Percentiles rank a stretch among this genome's conserved stretches.
Evolutionary conservation across 2,888 invertebrate genomes (phyloP).

Genomic region (Dasysyrphus albostriatus): DNA sequence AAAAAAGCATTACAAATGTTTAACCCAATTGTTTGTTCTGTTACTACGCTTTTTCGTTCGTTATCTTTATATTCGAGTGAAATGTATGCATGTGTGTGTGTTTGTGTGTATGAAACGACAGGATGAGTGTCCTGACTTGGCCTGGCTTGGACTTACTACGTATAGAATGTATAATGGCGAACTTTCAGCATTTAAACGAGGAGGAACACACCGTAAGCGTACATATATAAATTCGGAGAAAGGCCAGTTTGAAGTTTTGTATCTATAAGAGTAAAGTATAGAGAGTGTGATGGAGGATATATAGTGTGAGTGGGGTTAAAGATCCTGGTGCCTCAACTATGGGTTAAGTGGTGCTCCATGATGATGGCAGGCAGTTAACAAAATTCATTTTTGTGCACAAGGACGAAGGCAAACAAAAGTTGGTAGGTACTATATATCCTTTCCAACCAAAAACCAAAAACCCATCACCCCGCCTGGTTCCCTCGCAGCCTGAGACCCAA

Average conservation of each 20-base stretch:
- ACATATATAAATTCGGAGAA: conserved; percentile 12
- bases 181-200: conserved; percentile 21
- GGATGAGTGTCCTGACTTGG: conserved; percentile 27
- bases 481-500: background rate
- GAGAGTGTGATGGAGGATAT: conserved; percentile 5
- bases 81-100: background rate
- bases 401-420: conserved; percentile 58
- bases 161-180: conserved; percentile 9
- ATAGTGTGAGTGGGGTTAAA: conserved; percentile 35
- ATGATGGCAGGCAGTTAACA: conserved; percentile 63
- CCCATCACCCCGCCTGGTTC: background rate
- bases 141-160: background rate
- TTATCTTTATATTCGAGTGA: conserved; percentile 26
- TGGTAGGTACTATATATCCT: background rate
- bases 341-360: conserved; percentile 64
- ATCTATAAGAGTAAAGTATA: conserved; percentile 3
- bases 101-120: background rate
- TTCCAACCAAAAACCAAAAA: conserved; percentile 2
- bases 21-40: conserved; percentile 45
- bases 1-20: conserved; percentile 37
- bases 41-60: conserved; percentile 42
- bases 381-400: conserved; percentile 67
- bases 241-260: conserved; percentile 33
- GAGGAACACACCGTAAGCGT: background rate
- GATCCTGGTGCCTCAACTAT: conserved; percentile 24